Base-by-base conservation (phyloP, 2,113 vertebrate species). In the Chaenocephalus aceratus region DNA sequence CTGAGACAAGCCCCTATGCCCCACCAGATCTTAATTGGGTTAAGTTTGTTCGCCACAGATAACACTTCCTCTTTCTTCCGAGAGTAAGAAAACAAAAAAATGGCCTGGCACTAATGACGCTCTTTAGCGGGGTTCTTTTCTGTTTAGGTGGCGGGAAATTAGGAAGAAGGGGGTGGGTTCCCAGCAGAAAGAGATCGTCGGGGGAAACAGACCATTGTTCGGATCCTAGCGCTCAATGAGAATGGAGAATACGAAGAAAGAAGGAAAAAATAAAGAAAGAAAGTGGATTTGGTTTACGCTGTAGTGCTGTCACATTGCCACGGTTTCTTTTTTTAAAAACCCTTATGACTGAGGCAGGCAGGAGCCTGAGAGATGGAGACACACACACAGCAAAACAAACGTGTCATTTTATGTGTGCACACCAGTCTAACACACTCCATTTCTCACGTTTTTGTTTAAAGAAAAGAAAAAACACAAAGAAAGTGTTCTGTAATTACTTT, bases 31-130 rank as follows among this genome's bases (percentile, higher is more conserved):
- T 94, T 95, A 95, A 95, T 95, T 95, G 94, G 95, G 94, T 96
- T 95, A 95, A 95, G 94, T 96, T 96, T 96, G 95, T 94, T 93
- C 89, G 89, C 92, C 90, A 95, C 94, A 95, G 94, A 96, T 96
- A 95, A 95, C 95, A 94, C 94, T 95, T 95, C 91, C 84, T 94
- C 94, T 94, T 95, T 95, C 94, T 95, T 95, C 88, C 36, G 92
- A 94, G 93, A 93, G 91, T 92, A 93, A 75, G 91, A 79, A 90
- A 85, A 85, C 74, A 89, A 86, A 81, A 79, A 90, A 80, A 46
- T 26, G 85, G 75, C 77, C 93, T 95, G 93, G 94, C 94, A 94
- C 93, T 96, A 94, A 95, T 95, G 93, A 92, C 90, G 88, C 88
- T 94, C 91, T 93, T 95, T 94, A 95, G 94, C 90, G 69, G 89